Evolutionary conservation across 2,113 vertebrate species (phyloP).

Genomic region (Cottus gobio): DNA sequence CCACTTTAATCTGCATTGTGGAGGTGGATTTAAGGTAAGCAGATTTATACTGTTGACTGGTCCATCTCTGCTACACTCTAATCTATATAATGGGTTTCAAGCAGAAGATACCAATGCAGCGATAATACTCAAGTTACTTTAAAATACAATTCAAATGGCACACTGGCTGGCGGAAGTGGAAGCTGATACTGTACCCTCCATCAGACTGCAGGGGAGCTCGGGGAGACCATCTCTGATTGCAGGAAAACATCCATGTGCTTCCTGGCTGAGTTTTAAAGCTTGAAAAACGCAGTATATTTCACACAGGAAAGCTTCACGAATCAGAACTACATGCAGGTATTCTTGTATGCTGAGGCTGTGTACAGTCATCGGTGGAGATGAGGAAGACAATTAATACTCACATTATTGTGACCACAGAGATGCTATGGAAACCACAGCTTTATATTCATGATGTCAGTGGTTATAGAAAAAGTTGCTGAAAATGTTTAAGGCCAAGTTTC

Average conservation of each 20-base stretch:
- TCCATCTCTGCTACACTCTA: slow-evolving; percentile 51
- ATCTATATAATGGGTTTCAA: slow-evolving; percentile 64
- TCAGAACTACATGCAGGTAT: slow-evolving; percentile 5
- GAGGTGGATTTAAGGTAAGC: slow-evolving; percentile 51
- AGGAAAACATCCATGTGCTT: slow-evolving; percentile 10
- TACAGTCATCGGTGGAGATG: background rate
- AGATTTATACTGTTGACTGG: slow-evolving; percentile 51
- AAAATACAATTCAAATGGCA: slow-evolving; percentile 39
- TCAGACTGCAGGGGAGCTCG: background rate
- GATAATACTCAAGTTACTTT: slow-evolving; percentile 48
- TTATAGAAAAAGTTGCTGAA: slow-evolving; percentile 1
- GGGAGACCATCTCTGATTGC: slow-evolving; percentile 3
- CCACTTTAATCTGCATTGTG: slow-evolving; percentile 59
- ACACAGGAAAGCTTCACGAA: background rate
- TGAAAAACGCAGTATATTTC: slow-evolving; percentile 29
- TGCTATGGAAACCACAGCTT: slow-evolving; percentile 7
- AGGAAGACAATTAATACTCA: background rate
- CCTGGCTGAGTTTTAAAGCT: slow-evolving; percentile 1
- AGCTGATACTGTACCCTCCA: slow-evolving; percentile 26
- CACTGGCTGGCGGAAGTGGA: slow-evolving; percentile 32
- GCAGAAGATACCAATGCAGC: slow-evolving; percentile 31
- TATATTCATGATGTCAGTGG: slow-evolving; percentile 12
- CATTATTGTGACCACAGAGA: background rate
- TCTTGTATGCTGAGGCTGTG: slow-evolving; percentile 7
- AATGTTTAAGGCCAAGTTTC: background rate